A percentile compares a stretch with the other conserved stretches of the same genome.
phyloP scores from a whole-genome alignment of 2,888 invertebrate genomes.

The Syrphus vitripennis region DNA sequence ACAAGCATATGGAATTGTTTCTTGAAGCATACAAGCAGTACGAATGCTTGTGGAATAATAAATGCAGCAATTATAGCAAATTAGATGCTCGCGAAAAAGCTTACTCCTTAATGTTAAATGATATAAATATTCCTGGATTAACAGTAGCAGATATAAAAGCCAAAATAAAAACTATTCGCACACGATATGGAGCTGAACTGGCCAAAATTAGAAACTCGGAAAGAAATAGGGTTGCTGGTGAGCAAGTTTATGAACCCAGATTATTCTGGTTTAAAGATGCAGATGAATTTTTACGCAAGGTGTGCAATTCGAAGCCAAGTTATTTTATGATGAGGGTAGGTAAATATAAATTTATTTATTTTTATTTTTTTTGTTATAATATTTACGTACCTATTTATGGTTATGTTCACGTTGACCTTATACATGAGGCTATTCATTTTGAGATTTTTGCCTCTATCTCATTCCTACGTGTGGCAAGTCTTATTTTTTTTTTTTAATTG shows the following conservation, averaged over 20 bases:
- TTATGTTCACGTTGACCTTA: no score
- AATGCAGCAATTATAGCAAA: conserved; percentile 2
- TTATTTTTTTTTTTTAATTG: no score
- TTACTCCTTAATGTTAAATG: background rate
- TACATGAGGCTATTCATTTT: no score
- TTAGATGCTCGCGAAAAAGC: conserved; percentile 14
- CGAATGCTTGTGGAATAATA: conserved; percentile 26
- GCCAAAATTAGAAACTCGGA: conserved; percentile 1
- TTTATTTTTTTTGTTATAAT: background rate
- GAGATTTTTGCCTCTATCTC: no score
- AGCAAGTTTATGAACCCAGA: conserved; percentile 19
- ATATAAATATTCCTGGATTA: conserved; percentile 25
- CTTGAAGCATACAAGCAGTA: conserved; percentile 15
- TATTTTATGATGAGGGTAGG: background rate
- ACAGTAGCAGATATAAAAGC: conserved; percentile 20
- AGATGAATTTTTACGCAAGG: conserved; percentile 20
- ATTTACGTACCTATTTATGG: no score
- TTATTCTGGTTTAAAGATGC: conserved; percentile 47
- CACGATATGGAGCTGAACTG: conserved; percentile 25
- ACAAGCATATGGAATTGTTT: conserved; percentile 23
- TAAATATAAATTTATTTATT: background rate
- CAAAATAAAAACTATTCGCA: conserved; percentile 56
- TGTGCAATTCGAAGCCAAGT: background rate
- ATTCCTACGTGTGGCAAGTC: no score
- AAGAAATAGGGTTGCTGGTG: background rate